A percentile compares a stretch with the other conserved stretches of the same genome.
Conservation (phyloP, 1,140 invertebrate species). For the Scaptomyza hsui region DNA sequence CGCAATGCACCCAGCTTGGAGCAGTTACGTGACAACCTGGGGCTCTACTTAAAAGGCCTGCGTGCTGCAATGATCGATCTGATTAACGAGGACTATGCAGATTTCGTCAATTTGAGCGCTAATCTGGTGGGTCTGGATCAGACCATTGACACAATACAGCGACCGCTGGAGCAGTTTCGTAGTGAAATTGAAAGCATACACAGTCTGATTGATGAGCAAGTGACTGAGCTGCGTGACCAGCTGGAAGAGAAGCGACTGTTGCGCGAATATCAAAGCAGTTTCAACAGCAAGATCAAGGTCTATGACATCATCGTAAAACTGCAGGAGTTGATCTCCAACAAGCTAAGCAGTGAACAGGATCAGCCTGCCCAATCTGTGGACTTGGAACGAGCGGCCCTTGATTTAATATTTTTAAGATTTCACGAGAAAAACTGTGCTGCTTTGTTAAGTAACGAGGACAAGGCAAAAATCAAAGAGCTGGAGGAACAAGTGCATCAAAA, state of each 20-base stretch:
- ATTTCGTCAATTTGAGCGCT: conserved; percentile 98
- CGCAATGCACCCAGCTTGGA: conserved; percentile 92
- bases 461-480: conserved; percentile 85
- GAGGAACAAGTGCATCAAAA: conserved; percentile 86
- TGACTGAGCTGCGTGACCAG: conserved; percentile 56
- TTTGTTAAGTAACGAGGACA: conserved; percentile 84
- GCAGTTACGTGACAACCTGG: conserved; percentile 94
- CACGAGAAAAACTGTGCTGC: conserved; percentile 68
- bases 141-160: conserved; percentile 91
- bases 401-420: conserved; percentile 73
- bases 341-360: conserved; percentile 68
- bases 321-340: conserved; percentile 56
- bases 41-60: conserved; percentile 94
- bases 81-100: conserved; percentile 98
- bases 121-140: conserved; percentile 96
- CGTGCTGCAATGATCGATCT: conserved; percentile 97
- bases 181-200: conserved; percentile 90
- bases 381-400: conserved; percentile 76
- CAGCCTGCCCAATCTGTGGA: conserved; percentile 82
- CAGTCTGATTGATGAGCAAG: conserved; percentile 65
- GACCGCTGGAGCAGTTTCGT: conserved; percentile 90
- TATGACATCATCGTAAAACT: conserved; percentile 67
- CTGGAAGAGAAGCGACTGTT: conserved; percentile 69
- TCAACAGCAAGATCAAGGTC: conserved; percentile 72
- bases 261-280: conserved; percentile 60